Evolutionary conservation across 2,113 vertebrate genomes (phyloP).

Genomic region (Caranx ignobilis): DNA sequence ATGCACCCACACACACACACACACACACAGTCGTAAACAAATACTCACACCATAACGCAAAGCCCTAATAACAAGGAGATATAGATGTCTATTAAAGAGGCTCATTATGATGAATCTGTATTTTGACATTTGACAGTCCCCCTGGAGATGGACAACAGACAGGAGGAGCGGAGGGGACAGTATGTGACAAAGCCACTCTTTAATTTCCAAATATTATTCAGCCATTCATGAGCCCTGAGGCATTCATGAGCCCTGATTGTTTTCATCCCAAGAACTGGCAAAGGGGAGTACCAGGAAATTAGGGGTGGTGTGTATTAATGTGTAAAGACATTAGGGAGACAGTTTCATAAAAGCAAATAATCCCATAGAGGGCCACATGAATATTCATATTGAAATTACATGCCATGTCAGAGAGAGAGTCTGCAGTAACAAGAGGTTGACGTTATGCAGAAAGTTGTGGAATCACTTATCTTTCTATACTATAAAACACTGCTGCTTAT

Average conservation of each 20-base stretch:
- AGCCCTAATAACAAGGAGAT: slow-evolving; percentile 33
- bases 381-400: slow-evolving; percentile 8
- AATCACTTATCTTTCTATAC: not conserved
- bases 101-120: slow-evolving; percentile 30
- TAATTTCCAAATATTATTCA: not conserved
- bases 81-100: slow-evolving; percentile 50
- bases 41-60: slow-evolving; percentile 11
- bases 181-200: slow-evolving; percentile 7
- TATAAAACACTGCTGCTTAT: not conserved
- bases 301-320: not conserved
- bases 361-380: not conserved
- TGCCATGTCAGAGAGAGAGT: not conserved
- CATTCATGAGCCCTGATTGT: not conserved
- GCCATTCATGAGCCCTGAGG: not conserved
- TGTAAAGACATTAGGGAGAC: slow-evolving; percentile 5
- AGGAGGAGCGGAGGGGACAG: slow-evolving; percentile 22
- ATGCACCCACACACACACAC: slow-evolving; percentile 3
- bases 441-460: not conserved
- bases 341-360: not conserved
- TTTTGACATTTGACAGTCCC: slow-evolving; percentile 49
- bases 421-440: not conserved
- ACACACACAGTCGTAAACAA: slow-evolving; percentile 25
- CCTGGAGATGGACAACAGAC: slow-evolving; percentile 7
- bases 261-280: slow-evolving; percentile 2
- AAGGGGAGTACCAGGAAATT: not conserved